Percentiles rank a stretch among this genome's conserved stretches.
Conservation (phyloP, 2,888 invertebrate species). For the Hedychridium roseum region DNA sequence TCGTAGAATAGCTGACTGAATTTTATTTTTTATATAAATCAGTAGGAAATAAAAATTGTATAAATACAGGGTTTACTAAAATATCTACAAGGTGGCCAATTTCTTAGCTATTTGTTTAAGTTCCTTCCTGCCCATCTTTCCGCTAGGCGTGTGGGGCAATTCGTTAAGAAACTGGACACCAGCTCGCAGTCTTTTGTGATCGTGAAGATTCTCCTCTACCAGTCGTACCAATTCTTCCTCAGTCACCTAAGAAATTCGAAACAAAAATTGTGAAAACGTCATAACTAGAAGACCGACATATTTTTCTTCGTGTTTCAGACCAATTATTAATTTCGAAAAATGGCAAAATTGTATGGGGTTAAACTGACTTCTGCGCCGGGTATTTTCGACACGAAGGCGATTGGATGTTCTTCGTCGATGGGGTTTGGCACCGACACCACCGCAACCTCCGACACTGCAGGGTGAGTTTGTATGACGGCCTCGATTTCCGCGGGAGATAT, state of each 20-base stretch:
- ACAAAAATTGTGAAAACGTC: too few species aligned
- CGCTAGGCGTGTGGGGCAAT: constrained; percentile 43
- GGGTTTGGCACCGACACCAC: constrained; percentile 38
- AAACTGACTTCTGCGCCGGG: constrained; percentile 22
- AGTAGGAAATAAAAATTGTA: too few species aligned
- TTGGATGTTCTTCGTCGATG: constrained; percentile 39
- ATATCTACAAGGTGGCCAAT: too few species aligned
- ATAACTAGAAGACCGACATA: too few species aligned
- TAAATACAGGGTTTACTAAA: too few species aligned
- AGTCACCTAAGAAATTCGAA: constrained; percentile 37
- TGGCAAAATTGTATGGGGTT: too few species aligned
- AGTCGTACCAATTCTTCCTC: constrained; percentile 44
- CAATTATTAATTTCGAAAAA: too few species aligned
- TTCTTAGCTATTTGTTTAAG: constrained; percentile 11
- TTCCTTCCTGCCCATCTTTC: constrained; percentile 37
- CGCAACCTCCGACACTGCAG: constrained; percentile 39
- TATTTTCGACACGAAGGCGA: constrained; percentile 41
- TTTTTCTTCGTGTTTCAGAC: too few species aligned
- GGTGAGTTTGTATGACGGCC: constrained; percentile 36
- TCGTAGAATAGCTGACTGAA: too few species aligned
- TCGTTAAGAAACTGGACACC: constrained; percentile 46
- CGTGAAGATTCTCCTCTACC: constrained; percentile 35
- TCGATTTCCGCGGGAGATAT: constrained; percentile 49
- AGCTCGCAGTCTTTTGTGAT: constrained; percentile 43
- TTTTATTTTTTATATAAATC: too few species aligned